phyloP scores from a whole-genome alignment of 2,888 invertebrate species.

The Drosophila pseudotakahashii region DNA sequence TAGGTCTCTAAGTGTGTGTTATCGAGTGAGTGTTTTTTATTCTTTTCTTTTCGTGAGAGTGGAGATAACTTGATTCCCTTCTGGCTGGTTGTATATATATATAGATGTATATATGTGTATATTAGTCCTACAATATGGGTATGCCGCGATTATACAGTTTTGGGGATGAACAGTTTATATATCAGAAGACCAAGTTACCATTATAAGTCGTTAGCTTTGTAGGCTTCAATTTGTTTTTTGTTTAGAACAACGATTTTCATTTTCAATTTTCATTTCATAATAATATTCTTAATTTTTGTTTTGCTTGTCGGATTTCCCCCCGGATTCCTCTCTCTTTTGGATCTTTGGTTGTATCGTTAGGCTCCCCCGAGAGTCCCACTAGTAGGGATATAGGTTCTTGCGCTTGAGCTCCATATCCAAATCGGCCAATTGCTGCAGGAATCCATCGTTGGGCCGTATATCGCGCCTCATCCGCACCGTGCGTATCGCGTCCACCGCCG shows the following conservation, averaged over 20 bases:
- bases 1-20: conserved; percentile 62
- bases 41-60: conserved; percentile 6
- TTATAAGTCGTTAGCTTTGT: conserved; percentile 74
- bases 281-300: conserved; percentile 16
- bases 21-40: not conserved
- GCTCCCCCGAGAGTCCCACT: conserved; percentile 27
- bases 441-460: conserved; percentile 92
- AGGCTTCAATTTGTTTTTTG: conserved; percentile 51
- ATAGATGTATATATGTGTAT: conserved; percentile 35
- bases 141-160: conserved; percentile 51
- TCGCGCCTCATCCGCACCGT: conserved; percentile 89
- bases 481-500: conserved; percentile 90
- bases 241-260: conserved; percentile 37
- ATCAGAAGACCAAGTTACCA: conserved; percentile 75
- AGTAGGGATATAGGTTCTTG: conserved; percentile 84
- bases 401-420: conserved; percentile 87
- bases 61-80: conserved; percentile 58
- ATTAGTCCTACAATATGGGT: conserved; percentile 29
- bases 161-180: conserved; percentile 40
- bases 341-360: conserved; percentile 40
- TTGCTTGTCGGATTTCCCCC: conserved; percentile 28
- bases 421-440: conserved; percentile 90
- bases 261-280: conserved; percentile 8
- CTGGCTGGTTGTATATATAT: conserved; percentile 50
- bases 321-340: conserved; percentile 27